These are phyloP conservation scores for Melospiza melodia DNA, from an alignment of 2,113 vertebrate species.

Conservation along the genomic window DNA sequence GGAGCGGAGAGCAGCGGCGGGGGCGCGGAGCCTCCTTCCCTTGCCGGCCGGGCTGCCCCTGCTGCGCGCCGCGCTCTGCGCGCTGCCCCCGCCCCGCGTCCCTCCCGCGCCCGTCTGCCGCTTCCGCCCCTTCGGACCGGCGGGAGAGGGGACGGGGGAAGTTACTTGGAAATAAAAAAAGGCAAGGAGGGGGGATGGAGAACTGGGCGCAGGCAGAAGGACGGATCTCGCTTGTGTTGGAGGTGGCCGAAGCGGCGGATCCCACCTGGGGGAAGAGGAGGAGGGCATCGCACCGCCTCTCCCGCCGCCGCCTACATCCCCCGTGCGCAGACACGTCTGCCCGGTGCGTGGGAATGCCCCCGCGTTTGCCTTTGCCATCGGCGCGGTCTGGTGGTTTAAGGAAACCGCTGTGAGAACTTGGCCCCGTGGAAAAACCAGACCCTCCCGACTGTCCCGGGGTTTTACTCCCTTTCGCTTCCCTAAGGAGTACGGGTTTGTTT, in stretches of 20 bases:
- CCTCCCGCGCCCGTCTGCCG: not conserved
- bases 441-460: no score
- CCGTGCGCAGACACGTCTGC: not conserved
- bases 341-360: not conserved
- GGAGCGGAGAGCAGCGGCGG: not conserved
- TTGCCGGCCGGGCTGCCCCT: not conserved
- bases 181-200: not conserved
- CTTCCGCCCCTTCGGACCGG: not conserved
- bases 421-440: not conserved
- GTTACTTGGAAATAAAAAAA: not conserved
- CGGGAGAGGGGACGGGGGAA: not conserved
- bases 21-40: not conserved
- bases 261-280: no score
- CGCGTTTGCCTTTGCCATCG: fast-evolving
- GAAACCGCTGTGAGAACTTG: not conserved
- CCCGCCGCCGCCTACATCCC: not conserved
- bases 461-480: not conserved
- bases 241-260: not conserved
- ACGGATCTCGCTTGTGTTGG: not conserved
- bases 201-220: not conserved
- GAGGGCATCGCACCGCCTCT: not conserved
- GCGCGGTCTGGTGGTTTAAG: not conserved
- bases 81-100: not conserved
- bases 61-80: not conserved
- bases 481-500: not conserved